A percentile compares a stretch with the other conserved stretches of the same genome.
phyloP scores from a whole-genome alignment of 2,888 invertebrate species.

The Diaperis boleti region DNA sequence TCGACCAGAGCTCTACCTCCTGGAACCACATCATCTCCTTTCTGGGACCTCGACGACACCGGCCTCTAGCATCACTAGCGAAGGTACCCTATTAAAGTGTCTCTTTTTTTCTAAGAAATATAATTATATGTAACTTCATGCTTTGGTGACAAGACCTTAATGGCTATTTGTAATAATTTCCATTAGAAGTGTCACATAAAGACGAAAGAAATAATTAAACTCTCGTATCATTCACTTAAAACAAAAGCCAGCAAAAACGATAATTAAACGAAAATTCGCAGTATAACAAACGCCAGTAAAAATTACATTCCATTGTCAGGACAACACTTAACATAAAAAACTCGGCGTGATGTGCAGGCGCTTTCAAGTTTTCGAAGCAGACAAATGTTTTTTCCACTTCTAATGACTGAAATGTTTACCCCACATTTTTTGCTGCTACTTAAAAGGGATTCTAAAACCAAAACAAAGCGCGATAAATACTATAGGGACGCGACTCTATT shows the following conservation, averaged over 20 bases:
- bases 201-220: too few species aligned
- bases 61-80: too few species aligned
- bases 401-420: background rate
- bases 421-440: background rate
- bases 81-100: too few species aligned
- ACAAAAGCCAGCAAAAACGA: background rate
- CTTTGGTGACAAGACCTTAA: too few species aligned
- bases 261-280: background rate
- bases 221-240: too few species aligned
- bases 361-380: background rate
- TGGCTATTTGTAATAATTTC: too few species aligned
- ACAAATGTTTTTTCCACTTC: background rate
- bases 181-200: too few species aligned
- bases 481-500: background rate
- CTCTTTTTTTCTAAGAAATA: too few species aligned
- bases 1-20: too few species aligned
- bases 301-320: background rate
- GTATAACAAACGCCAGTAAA: background rate
- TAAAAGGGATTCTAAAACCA: constrained; percentile 1
- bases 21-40: too few species aligned
- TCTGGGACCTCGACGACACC: too few species aligned
- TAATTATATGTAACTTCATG: too few species aligned
- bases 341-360: background rate
- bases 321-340: background rate
- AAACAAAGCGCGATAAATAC: constrained; percentile 14